A percentile compares a stretch with the other conserved stretches of the same genome.
Evolutionary conservation across 2,888 invertebrate genomes (phyloP).

Genomic region (Steinernema hermaphroditum): DNA sequence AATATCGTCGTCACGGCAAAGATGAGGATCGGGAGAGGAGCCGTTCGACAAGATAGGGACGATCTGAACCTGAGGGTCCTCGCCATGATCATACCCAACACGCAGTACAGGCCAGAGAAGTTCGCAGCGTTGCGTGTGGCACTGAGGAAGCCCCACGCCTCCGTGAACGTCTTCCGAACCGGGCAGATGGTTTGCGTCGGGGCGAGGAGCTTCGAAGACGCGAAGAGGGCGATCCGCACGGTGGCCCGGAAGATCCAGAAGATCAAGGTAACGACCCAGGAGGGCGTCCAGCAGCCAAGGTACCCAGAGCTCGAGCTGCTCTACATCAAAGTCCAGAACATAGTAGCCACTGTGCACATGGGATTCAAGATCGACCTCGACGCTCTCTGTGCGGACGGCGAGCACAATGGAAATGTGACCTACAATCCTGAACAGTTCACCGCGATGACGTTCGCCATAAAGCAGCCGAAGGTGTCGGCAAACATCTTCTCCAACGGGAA

Average conservation of each 20-base stretch:
- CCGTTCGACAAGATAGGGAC: no score
- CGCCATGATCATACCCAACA: background rate
- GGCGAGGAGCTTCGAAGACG: background rate
- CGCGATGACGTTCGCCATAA: background rate
- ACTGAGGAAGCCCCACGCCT: background rate
- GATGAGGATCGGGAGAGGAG: no score
- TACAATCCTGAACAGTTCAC: background rate
- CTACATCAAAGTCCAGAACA: background rate
- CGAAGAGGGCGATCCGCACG: background rate
- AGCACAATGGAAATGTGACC: no score
- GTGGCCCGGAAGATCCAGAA: background rate
- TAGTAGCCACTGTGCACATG: background rate
- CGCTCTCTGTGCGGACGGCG: background rate
- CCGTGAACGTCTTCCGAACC: background rate
- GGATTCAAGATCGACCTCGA: background rate
- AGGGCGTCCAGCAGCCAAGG: no score
- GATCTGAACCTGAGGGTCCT: no score
- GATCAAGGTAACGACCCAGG: background rate
- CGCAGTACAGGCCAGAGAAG: background rate
- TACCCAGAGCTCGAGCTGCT: no score
- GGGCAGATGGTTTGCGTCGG: background rate
- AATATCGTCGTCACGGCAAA: no score
- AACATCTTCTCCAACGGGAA: background rate
- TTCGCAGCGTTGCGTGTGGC: background rate
- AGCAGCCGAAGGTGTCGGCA: background rate